These are phyloP conservation scores for Eciton burchellii DNA, from an alignment of 1,140 invertebrate genomes.

Conservation along the genomic window DNA sequence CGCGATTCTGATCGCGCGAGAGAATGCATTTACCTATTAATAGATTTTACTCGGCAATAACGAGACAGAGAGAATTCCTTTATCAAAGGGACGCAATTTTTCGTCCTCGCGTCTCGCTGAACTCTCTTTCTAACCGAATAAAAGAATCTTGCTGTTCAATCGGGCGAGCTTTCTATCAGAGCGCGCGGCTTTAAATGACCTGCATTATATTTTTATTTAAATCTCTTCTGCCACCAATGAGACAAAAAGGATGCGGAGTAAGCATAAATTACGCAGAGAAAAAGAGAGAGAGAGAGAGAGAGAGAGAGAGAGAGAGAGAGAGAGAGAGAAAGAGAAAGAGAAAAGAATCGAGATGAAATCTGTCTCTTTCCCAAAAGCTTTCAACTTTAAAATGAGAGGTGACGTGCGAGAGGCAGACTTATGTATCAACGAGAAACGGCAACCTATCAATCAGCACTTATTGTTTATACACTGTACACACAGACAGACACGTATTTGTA, in stretches of 20 bases:
- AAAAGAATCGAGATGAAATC: too few relatives aligned
- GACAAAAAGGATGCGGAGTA: not conserved
- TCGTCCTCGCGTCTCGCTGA: slow-evolving; percentile 42
- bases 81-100: slow-evolving; percentile 61
- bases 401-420: not conserved
- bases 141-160: slow-evolving; percentile 58
- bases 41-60: slow-evolving; percentile 39
- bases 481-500: not conserved
- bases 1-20: not conserved
- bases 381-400: not conserved
- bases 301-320: too few relatives aligned
- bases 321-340: too few relatives aligned
- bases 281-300: too few relatives aligned
- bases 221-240: not conserved
- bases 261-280: slow-evolving; percentile 23
- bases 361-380: slow-evolving; percentile 3
- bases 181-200: slow-evolving; percentile 27
- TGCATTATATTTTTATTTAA: slow-evolving; percentile 47
- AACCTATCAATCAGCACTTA: not conserved
- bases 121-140: slow-evolving; percentile 59
- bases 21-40: slow-evolving; percentile 52
- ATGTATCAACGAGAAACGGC: not conserved
- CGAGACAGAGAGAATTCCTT: slow-evolving; percentile 52
- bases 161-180: slow-evolving; percentile 41
- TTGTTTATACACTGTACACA: not conserved